Conservation (phyloP, 92 coral and sea anemone genomes). For the Phenganax stokvisi region DNA sequence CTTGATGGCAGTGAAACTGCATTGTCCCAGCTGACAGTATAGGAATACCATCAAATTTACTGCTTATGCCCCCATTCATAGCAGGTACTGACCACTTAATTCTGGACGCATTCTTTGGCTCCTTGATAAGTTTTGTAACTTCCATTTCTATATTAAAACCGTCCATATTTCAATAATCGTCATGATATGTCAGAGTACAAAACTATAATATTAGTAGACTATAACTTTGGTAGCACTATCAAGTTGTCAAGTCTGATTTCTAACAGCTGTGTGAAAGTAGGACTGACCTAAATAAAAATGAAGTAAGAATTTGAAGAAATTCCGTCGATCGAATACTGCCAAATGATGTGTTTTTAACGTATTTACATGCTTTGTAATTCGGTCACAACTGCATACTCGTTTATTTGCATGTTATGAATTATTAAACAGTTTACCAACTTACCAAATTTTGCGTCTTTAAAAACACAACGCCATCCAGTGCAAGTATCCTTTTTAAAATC, state of each 20-base stretch:
- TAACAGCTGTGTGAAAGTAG: background rate
- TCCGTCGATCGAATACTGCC: background rate
- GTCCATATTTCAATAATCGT: background rate
- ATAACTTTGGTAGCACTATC: constrained; percentile 4
- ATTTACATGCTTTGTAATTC: background rate
- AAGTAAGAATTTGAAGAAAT: background rate
- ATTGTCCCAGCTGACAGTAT: constrained; percentile 7
- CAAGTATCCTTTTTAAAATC: background rate
- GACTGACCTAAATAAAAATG: background rate
- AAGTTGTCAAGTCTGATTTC: constrained; percentile 2
- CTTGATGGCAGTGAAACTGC: constrained; percentile 9
- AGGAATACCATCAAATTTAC: constrained; percentile 12
- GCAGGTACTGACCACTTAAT: constrained; percentile 9
- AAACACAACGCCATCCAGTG: background rate
- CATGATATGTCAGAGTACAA: background rate
- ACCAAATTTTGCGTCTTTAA: constrained; percentile 7
- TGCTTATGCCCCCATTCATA: background rate
- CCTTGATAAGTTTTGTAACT: background rate
- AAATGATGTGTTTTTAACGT: constrained; percentile 1
- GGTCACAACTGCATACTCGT: background rate
- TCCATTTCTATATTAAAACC: constrained; percentile 7
- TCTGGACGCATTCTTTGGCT: constrained; percentile 10
- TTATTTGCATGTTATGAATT: constrained; percentile 9
- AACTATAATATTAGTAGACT: background rate
- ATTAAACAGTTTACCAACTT: constrained; percentile 8